Percentiles rank a stretch among this genome's conserved stretches.
Conservation (phyloP, 2,113 vertebrate species). For the Tenebrosternarchus preto region DNA sequence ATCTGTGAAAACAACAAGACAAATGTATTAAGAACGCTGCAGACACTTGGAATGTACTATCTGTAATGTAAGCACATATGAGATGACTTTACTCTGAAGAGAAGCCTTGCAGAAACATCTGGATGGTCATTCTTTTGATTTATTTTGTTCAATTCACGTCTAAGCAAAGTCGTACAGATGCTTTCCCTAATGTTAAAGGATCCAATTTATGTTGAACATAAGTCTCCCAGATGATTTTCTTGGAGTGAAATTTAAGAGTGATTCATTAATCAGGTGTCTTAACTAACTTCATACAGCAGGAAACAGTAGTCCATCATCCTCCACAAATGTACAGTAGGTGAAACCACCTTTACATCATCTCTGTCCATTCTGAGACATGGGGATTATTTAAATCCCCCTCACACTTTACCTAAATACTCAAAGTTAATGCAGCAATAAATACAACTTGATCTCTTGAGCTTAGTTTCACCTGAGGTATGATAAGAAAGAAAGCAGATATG, state of each 20-base stretch:
- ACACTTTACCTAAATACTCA: constrained; percentile 49
- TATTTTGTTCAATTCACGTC: constrained; percentile 19
- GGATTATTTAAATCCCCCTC: constrained; percentile 49
- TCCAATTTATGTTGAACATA: constrained; percentile 48
- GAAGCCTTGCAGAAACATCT: constrained; percentile 27
- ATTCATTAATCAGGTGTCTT: constrained; percentile 51
- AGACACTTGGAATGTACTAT: constrained; percentile 26
- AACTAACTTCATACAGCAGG: constrained; percentile 50
- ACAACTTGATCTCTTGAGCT: neutral
- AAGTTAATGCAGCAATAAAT: constrained; percentile 46
- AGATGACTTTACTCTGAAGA: constrained; percentile 18
- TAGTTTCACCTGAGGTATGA: constrained; percentile 13
- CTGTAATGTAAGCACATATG: neutral
- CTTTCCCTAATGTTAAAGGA: constrained; percentile 40
- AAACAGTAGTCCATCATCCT: constrained; percentile 49
- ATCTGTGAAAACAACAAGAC: constrained; percentile 27
- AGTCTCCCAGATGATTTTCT: constrained; percentile 43
- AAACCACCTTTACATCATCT: constrained; percentile 47
- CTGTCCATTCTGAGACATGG: constrained; percentile 16
- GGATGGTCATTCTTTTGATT: constrained; percentile 6
- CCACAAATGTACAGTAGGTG: constrained; percentile 49
- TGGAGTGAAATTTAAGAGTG: constrained; percentile 48
- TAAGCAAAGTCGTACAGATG: constrained; percentile 20
- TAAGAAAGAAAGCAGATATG: constrained; percentile 18
- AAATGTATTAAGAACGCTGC: neutral